Base-by-base conservation (phyloP, 2,113 vertebrate genomes). In the Turnix velox region DNA sequence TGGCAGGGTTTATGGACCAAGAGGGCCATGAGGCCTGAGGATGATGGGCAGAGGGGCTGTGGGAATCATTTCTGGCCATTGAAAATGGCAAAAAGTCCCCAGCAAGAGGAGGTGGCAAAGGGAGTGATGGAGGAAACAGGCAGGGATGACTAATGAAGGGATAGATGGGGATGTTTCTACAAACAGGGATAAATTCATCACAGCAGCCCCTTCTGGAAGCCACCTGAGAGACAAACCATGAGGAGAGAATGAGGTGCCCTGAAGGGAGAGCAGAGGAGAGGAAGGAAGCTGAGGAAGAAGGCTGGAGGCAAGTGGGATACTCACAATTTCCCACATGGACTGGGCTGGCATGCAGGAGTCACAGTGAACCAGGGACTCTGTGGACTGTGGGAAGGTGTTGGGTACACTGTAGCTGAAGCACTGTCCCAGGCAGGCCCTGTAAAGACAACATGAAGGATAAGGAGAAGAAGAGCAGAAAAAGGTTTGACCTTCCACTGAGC, bases 401-500 rank as follows among this genome's bases (percentile, higher is more conserved):
- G 99, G 99, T 51, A 99, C 99, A 2, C 99, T 99, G 98, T 99
- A 99, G 95, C 99, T 99, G 98, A 99, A 99, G 71, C 99, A 99
- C 97, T 99, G 99, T 51, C 99, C 99, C 93, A 99, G 98, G 86
- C 99, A 99, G 16, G 99, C 99, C 97, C 99, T 99, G 98, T 10
- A 23, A 66, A 67, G 93, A 57, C 58, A 87, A 17, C 37, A 8
- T 67, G 20, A 49, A 43, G 71, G 45, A 7, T 3, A 46, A 19
- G 22, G 27, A 16, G 66, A 39, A 2, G 5, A 4, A 7, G 27
- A 30, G 35, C 78, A 75, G 33, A 14, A 42, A 25, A 63, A 62
- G 43, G 1, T 48, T 1, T 7, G 31, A 16, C 45, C 52, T 77
- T 33, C 42, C 59, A 6, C n/a, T 1, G 27, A 4, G 42, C 3